Percentiles rank a stretch among this genome's conserved stretches.
Evolutionary conservation across 92 coral and sea anemone species (phyloP).

Genomic region (Actinostola sp.): DNA sequence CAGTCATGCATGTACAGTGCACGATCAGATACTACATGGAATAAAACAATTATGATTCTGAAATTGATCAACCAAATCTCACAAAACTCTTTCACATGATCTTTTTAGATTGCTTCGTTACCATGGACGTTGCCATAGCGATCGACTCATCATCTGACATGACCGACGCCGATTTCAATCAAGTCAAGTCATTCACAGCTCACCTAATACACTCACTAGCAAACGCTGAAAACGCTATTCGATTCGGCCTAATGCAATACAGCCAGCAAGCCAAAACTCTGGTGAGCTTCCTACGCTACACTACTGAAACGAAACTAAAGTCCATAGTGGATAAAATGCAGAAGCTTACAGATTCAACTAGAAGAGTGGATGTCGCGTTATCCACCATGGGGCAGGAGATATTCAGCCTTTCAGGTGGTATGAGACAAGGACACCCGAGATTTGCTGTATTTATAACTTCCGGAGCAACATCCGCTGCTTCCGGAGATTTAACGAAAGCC

Average conservation of each 20-base stretch:
- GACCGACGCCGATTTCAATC: constrained; percentile 31
- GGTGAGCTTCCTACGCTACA: constrained; percentile 47
- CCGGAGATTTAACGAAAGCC: constrained; percentile 36
- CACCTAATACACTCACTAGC: constrained; percentile 57
- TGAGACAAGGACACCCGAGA: constrained; percentile 75
- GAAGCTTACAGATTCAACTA: constrained; percentile 20
- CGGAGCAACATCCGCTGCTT: constrained; percentile 38
- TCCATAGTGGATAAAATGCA: constrained; percentile 45
- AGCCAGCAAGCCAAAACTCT: constrained; percentile 55
- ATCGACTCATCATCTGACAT: constrained; percentile 42
- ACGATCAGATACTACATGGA: neutral
- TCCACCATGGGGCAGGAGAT: constrained; percentile 30
- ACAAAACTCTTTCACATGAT: too few species aligned
- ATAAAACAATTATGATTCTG: neutral
- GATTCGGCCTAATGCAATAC: constrained; percentile 65
- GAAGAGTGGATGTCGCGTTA: constrained; percentile 58
- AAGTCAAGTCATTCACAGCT: constrained; percentile 59
- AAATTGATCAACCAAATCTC: neutral
- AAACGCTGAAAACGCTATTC: constrained; percentile 72
- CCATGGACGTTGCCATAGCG: constrained; percentile 67
- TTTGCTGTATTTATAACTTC: constrained; percentile 52
- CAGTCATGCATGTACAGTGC: too few species aligned
- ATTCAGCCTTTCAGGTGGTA: constrained; percentile 76
- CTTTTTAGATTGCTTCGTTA: constrained; percentile 54
- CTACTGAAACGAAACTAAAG: constrained; percentile 53